These are phyloP conservation scores for Mystacides longicornis DNA, from an alignment of 2,888 invertebrate genomes.

Conservation along the genomic window DNA sequence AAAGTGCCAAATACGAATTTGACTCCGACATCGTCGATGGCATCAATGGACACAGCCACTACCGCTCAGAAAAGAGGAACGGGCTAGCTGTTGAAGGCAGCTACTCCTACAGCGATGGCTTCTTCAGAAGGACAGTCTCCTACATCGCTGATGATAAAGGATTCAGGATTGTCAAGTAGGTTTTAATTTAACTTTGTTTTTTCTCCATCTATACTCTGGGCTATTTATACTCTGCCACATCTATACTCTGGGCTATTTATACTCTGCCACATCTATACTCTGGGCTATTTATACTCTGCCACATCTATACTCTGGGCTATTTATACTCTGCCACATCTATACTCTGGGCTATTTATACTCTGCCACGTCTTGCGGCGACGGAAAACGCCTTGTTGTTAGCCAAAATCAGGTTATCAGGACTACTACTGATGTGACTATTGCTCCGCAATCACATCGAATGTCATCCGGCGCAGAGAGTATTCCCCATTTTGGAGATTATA, in stretches of 20 bases:
- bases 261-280: no score
- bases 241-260: no score
- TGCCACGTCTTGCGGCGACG: no score
- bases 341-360: no score
- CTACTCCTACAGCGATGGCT: conserved; percentile 56
- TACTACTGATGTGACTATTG: no score
- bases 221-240: no score
- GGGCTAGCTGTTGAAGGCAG: conserved; percentile 42
- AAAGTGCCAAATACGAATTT: conserved; percentile 42
- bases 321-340: no score
- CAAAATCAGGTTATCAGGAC: no score
- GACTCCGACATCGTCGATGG: conserved; percentile 38
- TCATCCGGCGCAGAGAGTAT: background rate
- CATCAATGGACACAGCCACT: conserved; percentile 39
- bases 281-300: no score
- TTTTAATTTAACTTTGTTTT: conserved; percentile 26
- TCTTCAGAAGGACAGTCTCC: conserved; percentile 44
- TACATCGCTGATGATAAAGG: conserved; percentile 57
- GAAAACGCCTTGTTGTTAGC: no score
- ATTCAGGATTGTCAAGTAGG: conserved; percentile 49
- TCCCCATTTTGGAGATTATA: background rate
- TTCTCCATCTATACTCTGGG: background rate
- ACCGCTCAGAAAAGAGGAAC: conserved; percentile 38
- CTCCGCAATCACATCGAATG: background rate
- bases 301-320: no score